These are phyloP conservation scores for Glaucopsyche alexis DNA, from an alignment of 2,888 invertebrate genomes.

Conservation along the genomic window DNA sequence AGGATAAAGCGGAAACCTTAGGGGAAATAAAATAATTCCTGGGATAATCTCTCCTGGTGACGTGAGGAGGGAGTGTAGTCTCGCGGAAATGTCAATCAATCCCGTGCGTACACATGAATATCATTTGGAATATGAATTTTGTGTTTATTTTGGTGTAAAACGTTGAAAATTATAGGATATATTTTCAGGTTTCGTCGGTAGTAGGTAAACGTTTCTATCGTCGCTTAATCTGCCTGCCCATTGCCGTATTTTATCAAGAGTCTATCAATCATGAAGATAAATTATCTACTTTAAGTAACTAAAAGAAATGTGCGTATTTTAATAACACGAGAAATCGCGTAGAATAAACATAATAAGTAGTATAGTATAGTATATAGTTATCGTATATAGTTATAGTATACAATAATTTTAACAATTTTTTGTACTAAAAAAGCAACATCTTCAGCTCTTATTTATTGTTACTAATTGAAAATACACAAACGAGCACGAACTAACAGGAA, in stretches of 20 bases:
- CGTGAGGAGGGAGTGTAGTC: conserved; percentile 2
- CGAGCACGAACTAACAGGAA: neutral
- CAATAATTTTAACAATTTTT: too few species aligned
- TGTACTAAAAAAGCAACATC: neutral
- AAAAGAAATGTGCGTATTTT: too few species aligned
- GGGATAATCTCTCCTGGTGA: conserved; percentile 5
- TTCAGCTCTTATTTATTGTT: neutral
- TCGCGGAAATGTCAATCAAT: conserved; percentile 14
- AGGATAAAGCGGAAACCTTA: conserved; percentile 16
- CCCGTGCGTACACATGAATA: conserved; percentile 9
- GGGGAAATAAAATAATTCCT: conserved; percentile 19
- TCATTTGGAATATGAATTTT: conserved; percentile 3
- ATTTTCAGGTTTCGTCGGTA: neutral
- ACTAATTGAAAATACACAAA: neutral
- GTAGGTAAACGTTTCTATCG: neutral
- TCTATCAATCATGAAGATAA: neutral
- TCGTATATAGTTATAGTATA: too few species aligned
- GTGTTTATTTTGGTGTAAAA: neutral
- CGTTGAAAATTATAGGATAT: neutral
- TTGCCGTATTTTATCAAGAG: neutral
- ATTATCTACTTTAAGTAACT: neutral
- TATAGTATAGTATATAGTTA: too few species aligned
- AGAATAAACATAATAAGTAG: too few species aligned
- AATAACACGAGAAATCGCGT: too few species aligned
- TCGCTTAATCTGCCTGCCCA: neutral